Conservation (phyloP, 2,113 vertebrate species). For the Amblyornis subalaris region DNA sequence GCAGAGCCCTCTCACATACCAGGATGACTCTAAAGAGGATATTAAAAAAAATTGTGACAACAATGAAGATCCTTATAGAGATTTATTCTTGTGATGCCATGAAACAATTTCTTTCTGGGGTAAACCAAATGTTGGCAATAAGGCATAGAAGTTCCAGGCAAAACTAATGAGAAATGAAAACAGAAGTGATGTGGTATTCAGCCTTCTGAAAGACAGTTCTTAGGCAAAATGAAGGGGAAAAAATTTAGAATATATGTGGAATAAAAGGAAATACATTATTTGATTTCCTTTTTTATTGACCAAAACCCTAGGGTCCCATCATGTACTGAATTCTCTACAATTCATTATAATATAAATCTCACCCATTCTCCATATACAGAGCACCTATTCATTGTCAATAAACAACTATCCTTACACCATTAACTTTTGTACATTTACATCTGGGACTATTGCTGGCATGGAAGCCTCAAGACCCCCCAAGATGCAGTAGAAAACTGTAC, state of each 20-base stretch:
- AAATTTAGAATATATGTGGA: neutral
- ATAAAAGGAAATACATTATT: neutral
- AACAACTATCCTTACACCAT: neutral
- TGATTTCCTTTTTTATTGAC: neutral
- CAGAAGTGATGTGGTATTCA: neutral
- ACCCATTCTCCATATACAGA: neutral
- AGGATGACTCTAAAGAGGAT: neutral
- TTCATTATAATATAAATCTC: neutral
- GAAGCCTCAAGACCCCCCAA: neutral
- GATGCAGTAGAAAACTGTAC: neutral
- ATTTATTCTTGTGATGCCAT: neutral
- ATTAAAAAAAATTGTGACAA: neutral
- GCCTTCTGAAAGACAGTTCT: neutral
- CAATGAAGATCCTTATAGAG: neutral
- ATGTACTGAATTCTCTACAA: neutral
- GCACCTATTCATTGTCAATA: neutral
- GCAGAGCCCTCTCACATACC: neutral
- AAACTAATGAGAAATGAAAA: neutral
- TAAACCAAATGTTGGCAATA: neutral
- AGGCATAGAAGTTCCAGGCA: neutral
- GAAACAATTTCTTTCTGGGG: neutral
- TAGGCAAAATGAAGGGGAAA: neutral
- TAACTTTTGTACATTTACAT: neutral
- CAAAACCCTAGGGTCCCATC: neutral
- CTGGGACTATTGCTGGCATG: neutral